Percentiles rank a stretch among this genome's conserved stretches.
These are phyloP conservation scores for Cochlearius cochlearius DNA, from an alignment of 2,113 vertebrate genomes.

Conservation along the genomic window DNA sequence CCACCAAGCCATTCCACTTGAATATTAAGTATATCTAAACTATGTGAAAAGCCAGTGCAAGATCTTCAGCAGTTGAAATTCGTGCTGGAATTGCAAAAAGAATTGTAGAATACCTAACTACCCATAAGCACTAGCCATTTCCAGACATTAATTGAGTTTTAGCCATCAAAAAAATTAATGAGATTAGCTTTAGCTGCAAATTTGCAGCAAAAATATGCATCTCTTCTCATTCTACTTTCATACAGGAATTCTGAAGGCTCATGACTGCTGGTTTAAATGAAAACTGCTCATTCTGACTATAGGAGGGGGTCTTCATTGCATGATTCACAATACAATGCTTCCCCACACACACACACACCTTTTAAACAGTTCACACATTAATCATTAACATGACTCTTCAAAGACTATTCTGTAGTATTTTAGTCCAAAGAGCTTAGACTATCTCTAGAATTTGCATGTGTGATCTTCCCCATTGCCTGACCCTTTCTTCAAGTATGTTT, in stretches of 20 bases:
- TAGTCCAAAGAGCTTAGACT: not conserved
- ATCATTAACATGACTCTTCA: not conserved
- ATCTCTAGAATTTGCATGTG: fast-evolving
- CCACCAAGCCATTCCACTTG: not conserved
- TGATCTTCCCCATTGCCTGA: not conserved
- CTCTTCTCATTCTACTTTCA: not conserved
- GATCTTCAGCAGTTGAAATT: not conserved
- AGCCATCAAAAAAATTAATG: not conserved
- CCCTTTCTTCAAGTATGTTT: not conserved
- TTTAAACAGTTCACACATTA: not conserved
- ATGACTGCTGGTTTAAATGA: not conserved
- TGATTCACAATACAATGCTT: not conserved
- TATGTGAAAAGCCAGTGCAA: not conserved
- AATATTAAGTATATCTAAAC: not conserved
- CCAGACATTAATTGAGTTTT: not conserved
- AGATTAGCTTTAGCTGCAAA: not conserved
- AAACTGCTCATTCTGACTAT: not conserved
- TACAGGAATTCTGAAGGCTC: not conserved
- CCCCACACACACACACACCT: fast-evolving
- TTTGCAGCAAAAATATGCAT: not conserved
- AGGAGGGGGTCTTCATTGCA: not conserved
- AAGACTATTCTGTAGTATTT: not conserved
- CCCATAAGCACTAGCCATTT: not conserved
- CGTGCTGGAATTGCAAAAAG: not conserved
- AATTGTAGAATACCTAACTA: not conserved